Evolutionary conservation across 2,113 vertebrate species (phyloP).

Genomic region (Rhabdomys dilectus): DNA sequence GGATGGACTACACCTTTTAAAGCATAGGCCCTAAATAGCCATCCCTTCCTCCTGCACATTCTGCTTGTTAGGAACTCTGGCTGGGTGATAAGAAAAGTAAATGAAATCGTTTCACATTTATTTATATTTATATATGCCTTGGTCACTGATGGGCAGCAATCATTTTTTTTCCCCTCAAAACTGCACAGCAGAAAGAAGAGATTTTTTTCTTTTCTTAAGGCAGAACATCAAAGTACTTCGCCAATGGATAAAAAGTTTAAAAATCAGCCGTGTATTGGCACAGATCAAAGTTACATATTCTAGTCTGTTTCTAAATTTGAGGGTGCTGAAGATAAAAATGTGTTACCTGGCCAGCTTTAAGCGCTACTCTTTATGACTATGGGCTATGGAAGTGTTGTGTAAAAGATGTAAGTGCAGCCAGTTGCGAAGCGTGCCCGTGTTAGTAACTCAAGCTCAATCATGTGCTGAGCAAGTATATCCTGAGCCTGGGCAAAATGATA

Average conservation of each 20-base stretch:
- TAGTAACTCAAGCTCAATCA: neutral
- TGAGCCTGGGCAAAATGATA: neutral
- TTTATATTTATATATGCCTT: neutral
- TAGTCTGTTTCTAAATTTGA: neutral
- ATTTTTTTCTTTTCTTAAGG: neutral
- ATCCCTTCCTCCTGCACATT: neutral
- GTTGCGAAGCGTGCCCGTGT: too few relatives aligned
- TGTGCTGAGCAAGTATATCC: neutral
- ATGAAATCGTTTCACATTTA: neutral
- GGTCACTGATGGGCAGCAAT: neutral
- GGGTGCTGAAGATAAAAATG: neutral
- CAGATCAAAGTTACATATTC: neutral
- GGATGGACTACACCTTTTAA: neutral
- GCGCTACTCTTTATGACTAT: neutral
- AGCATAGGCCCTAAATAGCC: accelerated
- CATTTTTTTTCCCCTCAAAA: neutral
- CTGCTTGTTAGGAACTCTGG: neutral
- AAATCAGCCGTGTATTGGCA: neutral
- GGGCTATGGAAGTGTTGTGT: neutral
- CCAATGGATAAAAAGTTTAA: neutral
- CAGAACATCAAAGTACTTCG: neutral
- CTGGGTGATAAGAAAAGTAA: neutral
- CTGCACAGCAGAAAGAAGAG: neutral
- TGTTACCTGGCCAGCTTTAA: neutral
- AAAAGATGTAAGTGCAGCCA: too few relatives aligned